Evolutionary conservation across 2,797 vertebrate genomes (phyloP).

Genomic region (Pantherophis vulpinus): DNA sequence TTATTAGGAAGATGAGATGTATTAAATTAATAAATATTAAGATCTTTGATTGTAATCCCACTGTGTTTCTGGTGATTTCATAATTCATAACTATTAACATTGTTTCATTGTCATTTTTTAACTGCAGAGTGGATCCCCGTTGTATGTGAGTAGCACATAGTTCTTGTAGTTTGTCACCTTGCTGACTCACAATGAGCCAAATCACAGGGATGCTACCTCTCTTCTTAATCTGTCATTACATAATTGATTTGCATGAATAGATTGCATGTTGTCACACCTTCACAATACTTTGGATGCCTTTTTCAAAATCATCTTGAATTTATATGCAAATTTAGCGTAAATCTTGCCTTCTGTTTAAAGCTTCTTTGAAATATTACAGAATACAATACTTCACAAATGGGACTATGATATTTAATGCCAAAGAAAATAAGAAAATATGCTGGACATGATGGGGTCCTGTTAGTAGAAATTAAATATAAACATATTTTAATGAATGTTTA

Average conservation of each 20-base stretch:
- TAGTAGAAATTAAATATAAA: background rate
- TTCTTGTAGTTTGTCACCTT: conserved; percentile 60
- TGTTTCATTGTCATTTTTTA: conserved; percentile 74
- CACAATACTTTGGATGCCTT: conserved; percentile 35
- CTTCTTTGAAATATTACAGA: background rate
- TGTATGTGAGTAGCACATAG: conserved; percentile 87
- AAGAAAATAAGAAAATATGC: background rate
- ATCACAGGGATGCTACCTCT: conserved; percentile 41
- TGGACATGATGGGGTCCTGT: background rate
- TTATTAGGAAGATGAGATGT: background rate
- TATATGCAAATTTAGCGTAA: background rate
- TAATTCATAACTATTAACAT: conserved; percentile 67
- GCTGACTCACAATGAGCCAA: conserved; percentile 13
- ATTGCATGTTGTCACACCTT: conserved; percentile 65
- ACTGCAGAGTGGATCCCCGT: conserved; percentile 81
- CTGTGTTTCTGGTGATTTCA: conserved; percentile 12
- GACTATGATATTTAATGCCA: background rate
- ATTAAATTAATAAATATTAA: background rate
- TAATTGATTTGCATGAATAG: conserved; percentile 57
- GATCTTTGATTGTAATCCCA: conserved; percentile 14
- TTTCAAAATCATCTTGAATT: conserved; percentile 32
- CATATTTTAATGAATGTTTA: background rate
- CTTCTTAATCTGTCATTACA: background rate
- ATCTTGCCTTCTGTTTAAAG: background rate
- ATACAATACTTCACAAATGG: background rate